These are phyloP conservation scores for Sinohyriopsis cumingii DNA, from an alignment of 2,888 invertebrate species.

Conservation along the genomic window DNA sequence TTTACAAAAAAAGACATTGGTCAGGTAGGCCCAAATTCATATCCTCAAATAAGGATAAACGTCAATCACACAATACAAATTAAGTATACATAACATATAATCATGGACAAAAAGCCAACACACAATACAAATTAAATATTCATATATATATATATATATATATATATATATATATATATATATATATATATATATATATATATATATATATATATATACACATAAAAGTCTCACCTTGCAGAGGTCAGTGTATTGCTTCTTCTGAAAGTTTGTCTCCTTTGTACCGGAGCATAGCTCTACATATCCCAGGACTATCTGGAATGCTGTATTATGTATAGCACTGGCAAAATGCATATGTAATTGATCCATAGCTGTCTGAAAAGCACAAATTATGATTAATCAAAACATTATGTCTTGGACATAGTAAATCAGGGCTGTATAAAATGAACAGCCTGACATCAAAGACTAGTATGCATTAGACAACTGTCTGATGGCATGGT, in stretches of 20 bases:
- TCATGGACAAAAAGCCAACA: no score
- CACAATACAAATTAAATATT: no score
- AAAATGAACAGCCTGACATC: not conserved
- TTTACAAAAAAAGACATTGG: no score
- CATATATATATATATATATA: no score
- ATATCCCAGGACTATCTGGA: constrained; percentile 72
- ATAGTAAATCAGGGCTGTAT: not conserved
- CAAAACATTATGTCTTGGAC: not conserved
- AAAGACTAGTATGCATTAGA: no score
- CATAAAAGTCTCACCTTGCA: constrained; percentile 74
- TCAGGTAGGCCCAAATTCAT: no score
- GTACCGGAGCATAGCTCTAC: constrained; percentile 66
- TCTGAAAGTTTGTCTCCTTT: constrained; percentile 71
- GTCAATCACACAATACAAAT: no score
- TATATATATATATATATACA: no score
- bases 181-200: no score
- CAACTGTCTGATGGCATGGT: not conserved
- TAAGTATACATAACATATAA: no score
- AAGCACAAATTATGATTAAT: constrained; percentile 3
- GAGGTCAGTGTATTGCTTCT: constrained; percentile 86
- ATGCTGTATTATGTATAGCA: constrained; percentile 80
- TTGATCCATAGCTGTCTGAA: constrained; percentile 92
- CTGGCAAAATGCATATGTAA: constrained; percentile 95
- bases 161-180: no score
- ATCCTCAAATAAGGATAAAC: no score